Percentiles rank a stretch among this genome's conserved stretches.
These are phyloP conservation scores for Hydroisotoma schaefferi DNA, from an alignment of 2,888 invertebrate species.

Conservation along the genomic window DNA sequence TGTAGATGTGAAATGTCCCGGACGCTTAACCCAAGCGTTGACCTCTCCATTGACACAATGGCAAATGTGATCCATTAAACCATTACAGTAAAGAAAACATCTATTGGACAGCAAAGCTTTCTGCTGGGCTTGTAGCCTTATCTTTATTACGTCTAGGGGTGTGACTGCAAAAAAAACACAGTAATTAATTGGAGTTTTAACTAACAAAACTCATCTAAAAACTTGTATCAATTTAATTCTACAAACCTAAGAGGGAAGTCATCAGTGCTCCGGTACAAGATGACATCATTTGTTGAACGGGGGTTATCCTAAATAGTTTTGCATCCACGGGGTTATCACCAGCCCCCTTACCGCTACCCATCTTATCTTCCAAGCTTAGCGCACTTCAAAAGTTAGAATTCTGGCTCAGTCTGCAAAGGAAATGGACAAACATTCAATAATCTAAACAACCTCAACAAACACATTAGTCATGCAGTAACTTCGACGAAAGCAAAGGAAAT, in stretches of 20 bases:
- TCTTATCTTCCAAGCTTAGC: background rate
- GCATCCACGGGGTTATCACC: constrained; percentile 58
- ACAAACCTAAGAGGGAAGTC: constrained; percentile 81
- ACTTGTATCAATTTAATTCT: background rate
- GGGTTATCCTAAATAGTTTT: constrained; percentile 71
- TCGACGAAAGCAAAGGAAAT: too few relatives aligned
- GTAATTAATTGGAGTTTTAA: too few relatives aligned
- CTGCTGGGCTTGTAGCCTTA: constrained; percentile 90
- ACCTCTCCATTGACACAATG: constrained; percentile 61
- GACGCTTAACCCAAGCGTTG: constrained; percentile 60
- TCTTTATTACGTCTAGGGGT: constrained; percentile 98
- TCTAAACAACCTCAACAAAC: too few relatives aligned
- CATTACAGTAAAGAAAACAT: constrained; percentile 96
- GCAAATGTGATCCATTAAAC: constrained; percentile 96
- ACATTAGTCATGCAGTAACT: too few relatives aligned
- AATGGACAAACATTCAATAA: too few relatives aligned
- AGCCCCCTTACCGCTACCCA: background rate
- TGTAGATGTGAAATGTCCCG: constrained; percentile 67
- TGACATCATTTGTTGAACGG: constrained; percentile 77
- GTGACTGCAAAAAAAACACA: constrained; percentile 78
- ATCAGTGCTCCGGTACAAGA: constrained; percentile 83
- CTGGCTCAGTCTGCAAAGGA: too few relatives aligned
- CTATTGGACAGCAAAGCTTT: constrained; percentile 75
- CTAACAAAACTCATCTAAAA: background rate
- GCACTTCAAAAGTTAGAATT: background rate